Evolutionary conservation across 2,888 invertebrate genomes (phyloP).

Genomic region (Nowickia ferox): DNA sequence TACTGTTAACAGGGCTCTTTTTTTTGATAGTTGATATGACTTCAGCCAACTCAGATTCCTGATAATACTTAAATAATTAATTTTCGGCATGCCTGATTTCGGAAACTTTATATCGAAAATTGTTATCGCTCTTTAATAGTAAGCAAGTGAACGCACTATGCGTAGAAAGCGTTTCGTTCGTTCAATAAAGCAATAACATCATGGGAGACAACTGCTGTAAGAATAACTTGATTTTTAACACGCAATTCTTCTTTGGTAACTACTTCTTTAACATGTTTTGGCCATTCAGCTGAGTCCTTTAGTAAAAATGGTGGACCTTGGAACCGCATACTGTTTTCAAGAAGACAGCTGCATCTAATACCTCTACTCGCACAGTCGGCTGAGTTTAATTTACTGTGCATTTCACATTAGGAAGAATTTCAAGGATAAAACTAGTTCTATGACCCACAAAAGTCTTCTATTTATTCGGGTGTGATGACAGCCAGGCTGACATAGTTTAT

Average conservation of each 20-base stretch:
- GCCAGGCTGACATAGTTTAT: slow-evolving; percentile 45
- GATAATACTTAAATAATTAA: neutral
- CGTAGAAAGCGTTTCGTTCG: slow-evolving; percentile 5
- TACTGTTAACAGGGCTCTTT: neutral
- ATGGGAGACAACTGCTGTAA: neutral
- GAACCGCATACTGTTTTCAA: slow-evolving; percentile 24
- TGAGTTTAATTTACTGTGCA: slow-evolving; percentile 42
- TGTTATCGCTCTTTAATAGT: slow-evolving; percentile 10
- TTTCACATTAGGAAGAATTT: slow-evolving; percentile 14
- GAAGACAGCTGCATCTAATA: slow-evolving; percentile 27
- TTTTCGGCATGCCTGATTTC: slow-evolving; percentile 17
- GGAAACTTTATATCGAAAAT: slow-evolving; percentile 1
- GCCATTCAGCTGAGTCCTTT: slow-evolving; percentile 1
- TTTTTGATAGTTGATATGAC: slow-evolving; percentile 14
- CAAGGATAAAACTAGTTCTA: too few species aligned
- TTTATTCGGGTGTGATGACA: slow-evolving; percentile 31
- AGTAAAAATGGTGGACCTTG: slow-evolving; percentile 20
- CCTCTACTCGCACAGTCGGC: slow-evolving; percentile 47
- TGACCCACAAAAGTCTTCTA: slow-evolving; percentile 42
- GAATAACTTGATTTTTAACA: neutral
- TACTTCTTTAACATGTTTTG: slow-evolving; percentile 2
- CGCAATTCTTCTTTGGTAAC: too few species aligned
- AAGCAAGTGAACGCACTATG: slow-evolving; percentile 37
- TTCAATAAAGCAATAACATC: neutral
- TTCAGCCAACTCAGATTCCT: neutral